A percentile compares a stretch with the other conserved stretches of the same genome.
These are phyloP conservation scores for Sanderia malayensis DNA, from an alignment of 30 jellyfish, hydroid and myxozoan species.

Conservation along the genomic window DNA sequence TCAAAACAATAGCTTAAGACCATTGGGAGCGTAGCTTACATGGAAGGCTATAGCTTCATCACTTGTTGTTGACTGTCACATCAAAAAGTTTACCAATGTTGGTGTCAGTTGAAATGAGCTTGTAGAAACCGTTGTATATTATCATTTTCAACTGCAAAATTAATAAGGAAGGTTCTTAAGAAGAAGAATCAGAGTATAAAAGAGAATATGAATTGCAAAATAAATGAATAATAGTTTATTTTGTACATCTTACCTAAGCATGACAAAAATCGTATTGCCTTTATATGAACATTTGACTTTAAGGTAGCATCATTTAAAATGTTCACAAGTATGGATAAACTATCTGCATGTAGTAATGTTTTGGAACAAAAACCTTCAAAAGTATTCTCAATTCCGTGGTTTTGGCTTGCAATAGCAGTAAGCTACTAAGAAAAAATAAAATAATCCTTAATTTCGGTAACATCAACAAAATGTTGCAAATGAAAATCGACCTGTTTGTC, in stretches of 20 bases:
- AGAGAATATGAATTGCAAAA: too few species aligned
- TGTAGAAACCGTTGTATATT: slow-evolving; percentile 72
- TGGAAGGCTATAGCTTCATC: slow-evolving; percentile 55
- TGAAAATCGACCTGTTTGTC: too few species aligned
- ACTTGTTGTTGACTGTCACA: slow-evolving; percentile 30
- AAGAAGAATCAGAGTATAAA: too few species aligned
- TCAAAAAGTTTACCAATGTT: slow-evolving; percentile 51
- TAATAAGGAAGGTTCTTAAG: too few species aligned
- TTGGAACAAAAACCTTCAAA: slow-evolving; percentile 16
- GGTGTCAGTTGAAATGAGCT: slow-evolving; percentile 65
- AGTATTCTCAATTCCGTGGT: slow-evolving; percentile 15
- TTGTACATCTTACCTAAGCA: slow-evolving; percentile 43
- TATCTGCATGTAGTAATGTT: slow-evolving; percentile 40
- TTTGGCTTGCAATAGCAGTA: slow-evolving; percentile 28
- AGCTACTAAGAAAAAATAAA: slow-evolving; percentile 23
- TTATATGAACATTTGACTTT: slow-evolving; percentile 15
- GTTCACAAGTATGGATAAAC: slow-evolving; percentile 41
- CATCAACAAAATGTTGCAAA: too few species aligned
- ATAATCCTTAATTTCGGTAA: too few species aligned
- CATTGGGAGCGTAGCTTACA: slow-evolving; percentile 28
- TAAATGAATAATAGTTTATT: too few species aligned
- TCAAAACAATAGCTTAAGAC: too few species aligned
- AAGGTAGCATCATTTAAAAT: slow-evolving; percentile 30
- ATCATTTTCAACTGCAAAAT: slow-evolving; percentile 35
- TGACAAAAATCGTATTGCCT: slow-evolving; percentile 23